Evolutionary conservation across 2,888 invertebrate genomes (phyloP), one percentile per base, ranked within the genome.

Genomic region (Caenorhabditis sp.): DNA sequence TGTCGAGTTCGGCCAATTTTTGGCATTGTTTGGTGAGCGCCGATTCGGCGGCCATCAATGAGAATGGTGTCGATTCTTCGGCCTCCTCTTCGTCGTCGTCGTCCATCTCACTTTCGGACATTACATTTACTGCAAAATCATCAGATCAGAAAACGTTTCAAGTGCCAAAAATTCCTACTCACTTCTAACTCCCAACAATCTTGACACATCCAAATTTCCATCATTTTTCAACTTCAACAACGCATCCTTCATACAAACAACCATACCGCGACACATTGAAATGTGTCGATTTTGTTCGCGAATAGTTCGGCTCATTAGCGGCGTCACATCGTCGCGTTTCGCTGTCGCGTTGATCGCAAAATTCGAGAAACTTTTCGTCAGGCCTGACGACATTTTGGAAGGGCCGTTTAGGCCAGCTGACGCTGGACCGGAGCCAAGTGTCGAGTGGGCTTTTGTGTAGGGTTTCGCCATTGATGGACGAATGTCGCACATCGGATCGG

Each of bases 81-180:
- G 71, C 77, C n/a, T 69, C 77, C n/a, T 69, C 78, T 4, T 70
- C 62, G 12, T 75, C 72, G 4, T 71, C 72, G 17, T 66, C 63
- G 8, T 71, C 77, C 55, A 74, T 62, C 43, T 78, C 78, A 50
- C 74, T 74, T 23, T 79, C 79, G n/a, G 79, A 79, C 66, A 74
- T 69, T 53, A 70, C 54, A 43, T 79, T 76, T 36, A 73, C 72
- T 72, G 49, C 55, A 72, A 63, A 43, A 62, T 5, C 19, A 27
- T 64, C 1, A 27, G 21, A 24, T 55, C 14, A 19, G 6, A 10
- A 3, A 17, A 43, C 17, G 12, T 43, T 43, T 43, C n/a, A n/a
- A n/a, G n/a, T n/a, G n/a, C n/a, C n/a, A n/a, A n/a, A n/a, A n/a
- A n/a, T n/a, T n/a, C n/a, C n/a, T n/a, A n/a, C 60, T 51, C 26